Evolutionary conservation across 2,113 vertebrate genomes (phyloP).

Genomic region (Cheirogaleus medius): DNA sequence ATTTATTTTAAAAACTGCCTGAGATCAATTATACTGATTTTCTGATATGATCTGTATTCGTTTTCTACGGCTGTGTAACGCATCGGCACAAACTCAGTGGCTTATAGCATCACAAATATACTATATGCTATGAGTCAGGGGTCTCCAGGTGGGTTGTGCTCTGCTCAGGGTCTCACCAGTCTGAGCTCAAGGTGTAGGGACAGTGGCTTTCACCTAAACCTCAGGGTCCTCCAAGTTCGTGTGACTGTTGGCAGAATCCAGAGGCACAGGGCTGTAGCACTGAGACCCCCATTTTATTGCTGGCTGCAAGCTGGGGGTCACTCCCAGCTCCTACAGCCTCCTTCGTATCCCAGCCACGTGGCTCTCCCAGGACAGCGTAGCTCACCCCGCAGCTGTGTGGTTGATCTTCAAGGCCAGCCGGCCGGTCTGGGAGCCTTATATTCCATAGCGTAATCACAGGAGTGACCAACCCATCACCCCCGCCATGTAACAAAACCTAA

Average conservation of each 20-base stretch:
- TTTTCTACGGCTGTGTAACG: background rate
- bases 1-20: too few relatives aligned
- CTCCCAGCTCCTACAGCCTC: background rate
- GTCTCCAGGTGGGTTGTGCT: rapidly evolving
- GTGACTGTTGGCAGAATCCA: background rate
- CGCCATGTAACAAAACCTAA: rapidly evolving
- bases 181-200: background rate
- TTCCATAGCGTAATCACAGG: rapidly evolving
- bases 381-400: background rate
- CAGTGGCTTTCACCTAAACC: background rate
- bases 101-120: background rate
- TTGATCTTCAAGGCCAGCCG: background rate
- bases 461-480: background rate
- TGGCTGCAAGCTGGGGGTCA: background rate
- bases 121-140: background rate
- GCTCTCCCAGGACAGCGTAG: rapidly evolving
- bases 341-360: too few relatives aligned
- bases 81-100: rapidly evolving
- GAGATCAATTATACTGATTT: background rate
- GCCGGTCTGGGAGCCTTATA: background rate
- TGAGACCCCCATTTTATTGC: rapidly evolving
- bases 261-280: rapidly evolving
- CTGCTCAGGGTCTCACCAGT: background rate
- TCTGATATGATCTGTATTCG: background rate
- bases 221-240: rapidly evolving